These are phyloP conservation scores for Nomada lathburiana DNA, from an alignment of 2,888 invertebrate genomes.

Conservation along the genomic window DNA sequence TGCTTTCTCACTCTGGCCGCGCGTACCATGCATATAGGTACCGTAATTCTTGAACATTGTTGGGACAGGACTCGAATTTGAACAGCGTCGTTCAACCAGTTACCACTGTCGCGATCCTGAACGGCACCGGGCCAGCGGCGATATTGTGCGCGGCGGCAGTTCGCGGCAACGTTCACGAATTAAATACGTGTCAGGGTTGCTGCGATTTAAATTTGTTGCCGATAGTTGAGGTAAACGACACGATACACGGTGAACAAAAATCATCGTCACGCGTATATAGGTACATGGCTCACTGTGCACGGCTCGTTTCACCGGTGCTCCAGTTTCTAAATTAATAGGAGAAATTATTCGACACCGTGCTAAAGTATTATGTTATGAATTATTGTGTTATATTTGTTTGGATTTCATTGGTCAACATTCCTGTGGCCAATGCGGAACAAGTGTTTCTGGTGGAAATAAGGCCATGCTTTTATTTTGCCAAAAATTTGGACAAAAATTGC, in stretches of 20 bases:
- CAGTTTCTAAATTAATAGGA: too few relatives aligned
- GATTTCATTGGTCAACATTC: too few relatives aligned
- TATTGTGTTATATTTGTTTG: too few relatives aligned
- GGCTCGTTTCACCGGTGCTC: too few relatives aligned
- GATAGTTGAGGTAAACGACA: background rate
- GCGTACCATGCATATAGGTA: slow-evolving; percentile 7
- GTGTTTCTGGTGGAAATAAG: too few relatives aligned
- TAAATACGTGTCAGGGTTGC: background rate
- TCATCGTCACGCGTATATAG: background rate
- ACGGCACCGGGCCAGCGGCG: too few relatives aligned
- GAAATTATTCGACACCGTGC: too few relatives aligned
- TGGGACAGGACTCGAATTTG: slow-evolving; percentile 30
- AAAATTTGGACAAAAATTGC: too few relatives aligned
- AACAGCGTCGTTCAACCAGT: slow-evolving; percentile 5
- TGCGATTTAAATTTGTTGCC: background rate
- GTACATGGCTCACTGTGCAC: too few relatives aligned
- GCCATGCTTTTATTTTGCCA: too few relatives aligned
- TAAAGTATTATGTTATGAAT: too few relatives aligned
- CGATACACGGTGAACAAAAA: background rate
- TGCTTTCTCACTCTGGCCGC: slow-evolving; percentile 31
- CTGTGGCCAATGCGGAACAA: too few relatives aligned
- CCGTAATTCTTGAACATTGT: slow-evolving; percentile 34
- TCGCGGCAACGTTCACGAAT: background rate
- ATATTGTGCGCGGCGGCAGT: background rate
- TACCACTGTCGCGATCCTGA: background rate